These are phyloP conservation scores for Andrena cerasifolii DNA, from an alignment of 1,140 invertebrate genomes.

Conservation along the genomic window DNA sequence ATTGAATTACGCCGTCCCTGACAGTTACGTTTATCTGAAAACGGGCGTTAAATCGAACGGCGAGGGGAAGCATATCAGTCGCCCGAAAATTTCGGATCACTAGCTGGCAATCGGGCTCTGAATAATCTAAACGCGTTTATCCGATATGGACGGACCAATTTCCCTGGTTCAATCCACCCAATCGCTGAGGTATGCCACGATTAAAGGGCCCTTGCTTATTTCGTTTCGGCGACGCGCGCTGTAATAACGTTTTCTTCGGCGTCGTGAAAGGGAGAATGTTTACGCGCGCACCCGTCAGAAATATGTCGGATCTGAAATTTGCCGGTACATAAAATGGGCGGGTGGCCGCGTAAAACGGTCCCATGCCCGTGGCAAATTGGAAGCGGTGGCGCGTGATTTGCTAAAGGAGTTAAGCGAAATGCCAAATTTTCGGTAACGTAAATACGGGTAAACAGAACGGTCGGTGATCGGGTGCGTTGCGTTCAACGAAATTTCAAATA, in stretches of 20 bases:
- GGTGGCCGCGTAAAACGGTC: neutral
- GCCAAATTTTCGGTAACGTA: constrained; percentile 26
- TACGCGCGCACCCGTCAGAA: neutral
- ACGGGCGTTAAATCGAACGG: too few species aligned
- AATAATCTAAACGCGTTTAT: neutral
- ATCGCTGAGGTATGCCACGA: too few species aligned
- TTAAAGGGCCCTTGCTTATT: too few species aligned
- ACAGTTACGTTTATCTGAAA: too few species aligned
- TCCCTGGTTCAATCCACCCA: too few species aligned
- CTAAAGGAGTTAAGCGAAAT: constrained; percentile 21
- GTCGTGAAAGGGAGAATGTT: neutral
- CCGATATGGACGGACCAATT: too few species aligned
- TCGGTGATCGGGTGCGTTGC: neutral
- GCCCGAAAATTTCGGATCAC: neutral
- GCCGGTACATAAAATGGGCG: constrained; percentile 1
- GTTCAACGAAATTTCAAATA: constrained; percentile 26
- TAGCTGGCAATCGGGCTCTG: neutral
- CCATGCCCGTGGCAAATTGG: constrained; percentile 10
- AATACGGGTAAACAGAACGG: constrained; percentile 8
- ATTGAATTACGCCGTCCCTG: too few species aligned
- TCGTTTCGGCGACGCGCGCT: too few species aligned
- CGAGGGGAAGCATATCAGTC: neutral
- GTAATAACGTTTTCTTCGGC: neutral
- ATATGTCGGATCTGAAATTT: neutral
- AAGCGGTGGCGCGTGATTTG: constrained; percentile 17